Percentiles rank a stretch among this genome's conserved stretches.
phyloP scores from a whole-genome alignment of 2,888 invertebrate genomes.

The Mesopsocus fuscifrons region DNA sequence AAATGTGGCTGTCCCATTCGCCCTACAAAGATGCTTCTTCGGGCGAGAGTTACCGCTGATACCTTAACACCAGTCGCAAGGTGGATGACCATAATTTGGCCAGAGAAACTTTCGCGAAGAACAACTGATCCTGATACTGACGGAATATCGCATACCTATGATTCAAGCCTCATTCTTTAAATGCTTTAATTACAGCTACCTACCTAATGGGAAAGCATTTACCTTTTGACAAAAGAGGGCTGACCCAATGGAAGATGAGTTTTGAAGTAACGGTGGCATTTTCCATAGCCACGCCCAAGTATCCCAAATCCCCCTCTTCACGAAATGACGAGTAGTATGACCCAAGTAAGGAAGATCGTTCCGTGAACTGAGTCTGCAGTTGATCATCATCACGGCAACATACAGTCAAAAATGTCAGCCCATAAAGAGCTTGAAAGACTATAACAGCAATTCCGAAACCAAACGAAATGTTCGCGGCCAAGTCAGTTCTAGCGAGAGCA shows the following conservation, averaged over 20 bases:
- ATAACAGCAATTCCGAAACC: slow-evolving; percentile 41
- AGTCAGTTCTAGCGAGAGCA: slow-evolving; percentile 23
- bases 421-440: slow-evolving; percentile 45
- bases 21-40: too few relatives aligned
- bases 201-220: too few relatives aligned
- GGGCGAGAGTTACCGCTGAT: too few relatives aligned
- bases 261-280: slow-evolving; percentile 46
- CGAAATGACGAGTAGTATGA: slow-evolving; percentile 27
- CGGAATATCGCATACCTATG: too few relatives aligned
- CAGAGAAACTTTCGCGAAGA: too few relatives aligned
- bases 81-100: too few relatives aligned
- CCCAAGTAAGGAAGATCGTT: slow-evolving; percentile 11
- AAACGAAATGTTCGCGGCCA: slow-evolving; percentile 19
- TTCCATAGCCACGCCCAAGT: slow-evolving; percentile 70
- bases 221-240: slow-evolving; percentile 63
- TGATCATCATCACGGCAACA: not conserved
- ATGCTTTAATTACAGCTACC: too few relatives aligned
- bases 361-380: slow-evolving; percentile 3
- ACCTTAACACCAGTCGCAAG: too few relatives aligned
- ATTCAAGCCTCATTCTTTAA: too few relatives aligned
- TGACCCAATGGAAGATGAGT: slow-evolving; percentile 75
- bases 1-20: too few relatives aligned
- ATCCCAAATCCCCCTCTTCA: slow-evolving; percentile 41
- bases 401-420: slow-evolving; percentile 47
- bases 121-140: too few relatives aligned